These are phyloP conservation scores for Hesperophylax magnus DNA, from an alignment of 1,140 invertebrate species.

Conservation along the genomic window DNA sequence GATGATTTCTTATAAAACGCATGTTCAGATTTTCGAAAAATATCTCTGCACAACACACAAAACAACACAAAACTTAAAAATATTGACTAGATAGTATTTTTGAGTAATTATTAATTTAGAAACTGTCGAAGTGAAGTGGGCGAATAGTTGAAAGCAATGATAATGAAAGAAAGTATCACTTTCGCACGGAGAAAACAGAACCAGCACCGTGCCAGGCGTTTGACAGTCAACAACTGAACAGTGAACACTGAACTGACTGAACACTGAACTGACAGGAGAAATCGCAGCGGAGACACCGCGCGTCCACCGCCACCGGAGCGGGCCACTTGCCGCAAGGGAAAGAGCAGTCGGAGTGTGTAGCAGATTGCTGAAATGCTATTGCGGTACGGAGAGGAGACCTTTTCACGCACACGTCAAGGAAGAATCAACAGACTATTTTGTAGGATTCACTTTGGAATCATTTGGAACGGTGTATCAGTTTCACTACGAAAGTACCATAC, in stretches of 20 bases:
- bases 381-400: neutral
- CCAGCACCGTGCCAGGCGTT: slow-evolving; percentile 10
- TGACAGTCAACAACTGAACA: slow-evolving; percentile 4
- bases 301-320: neutral
- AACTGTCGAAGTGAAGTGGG: neutral
- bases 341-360: neutral
- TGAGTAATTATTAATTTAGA: neutral
- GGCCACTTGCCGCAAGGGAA: neutral
- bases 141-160: neutral
- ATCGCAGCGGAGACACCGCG: neutral
- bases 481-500: too few species aligned
- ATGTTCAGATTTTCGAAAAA: too few species aligned
- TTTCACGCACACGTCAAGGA: too few species aligned
- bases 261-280: slow-evolving; percentile 21
- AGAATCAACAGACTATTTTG: too few species aligned
- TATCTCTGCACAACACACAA: too few species aligned
- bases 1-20: too few species aligned
- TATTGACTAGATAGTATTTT: too few species aligned
- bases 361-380: too few species aligned
- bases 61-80: too few species aligned
- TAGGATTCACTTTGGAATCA: too few species aligned
- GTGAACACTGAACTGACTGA: neutral
- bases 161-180: slow-evolving; percentile 23
- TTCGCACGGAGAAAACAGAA: slow-evolving; percentile 20
- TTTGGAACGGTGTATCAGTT: too few species aligned